Percentiles rank a stretch among this genome's conserved stretches.
These are phyloP conservation scores for Trematomus bernacchii DNA, from an alignment of 2,797 vertebrate species.

Conservation along the genomic window DNA sequence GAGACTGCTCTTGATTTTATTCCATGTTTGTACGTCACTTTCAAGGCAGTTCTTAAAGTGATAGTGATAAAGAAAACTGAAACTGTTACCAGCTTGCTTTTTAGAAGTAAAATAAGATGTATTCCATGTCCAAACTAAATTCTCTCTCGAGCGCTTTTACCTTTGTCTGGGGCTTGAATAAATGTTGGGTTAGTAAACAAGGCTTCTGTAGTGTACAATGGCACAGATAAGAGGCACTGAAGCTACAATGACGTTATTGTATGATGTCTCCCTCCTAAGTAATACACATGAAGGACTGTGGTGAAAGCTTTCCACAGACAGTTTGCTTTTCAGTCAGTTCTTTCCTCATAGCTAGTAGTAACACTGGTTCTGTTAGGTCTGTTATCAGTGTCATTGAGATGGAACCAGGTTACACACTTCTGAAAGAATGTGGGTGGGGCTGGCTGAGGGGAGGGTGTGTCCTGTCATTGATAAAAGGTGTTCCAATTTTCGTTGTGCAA, in stretches of 20 bases:
- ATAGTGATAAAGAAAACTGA: conserved; percentile 18
- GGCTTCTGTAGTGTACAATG: conserved; percentile 19
- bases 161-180: conserved; percentile 38
- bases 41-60: conserved; percentile 20
- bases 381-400: conserved; percentile 44
- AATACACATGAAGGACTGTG: neutral
- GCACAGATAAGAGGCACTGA: conserved; percentile 8
- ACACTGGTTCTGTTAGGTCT: conserved; percentile 37
- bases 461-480: conserved; percentile 81
- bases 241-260: conserved; percentile 13
- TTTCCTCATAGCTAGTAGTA: conserved; percentile 38
- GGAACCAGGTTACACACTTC: conserved; percentile 52
- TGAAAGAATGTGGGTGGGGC: conserved; percentile 78
- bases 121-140: conserved; percentile 24
- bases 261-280: conserved; percentile 46
- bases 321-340: conserved; percentile 12
- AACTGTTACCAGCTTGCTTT: conserved; percentile 1
- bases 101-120: conserved; percentile 12
- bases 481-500: conserved; percentile 65
- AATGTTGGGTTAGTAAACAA: conserved; percentile 45
- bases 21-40: neutral
- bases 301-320: conserved; percentile 7
- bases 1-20: too few relatives aligned
- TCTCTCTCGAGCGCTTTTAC: neutral
- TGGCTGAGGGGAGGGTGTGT: conserved; percentile 62